Evolutionary conservation across 2,888 invertebrate species (phyloP).

Genomic region (Eupithecia tripunctaria): DNA sequence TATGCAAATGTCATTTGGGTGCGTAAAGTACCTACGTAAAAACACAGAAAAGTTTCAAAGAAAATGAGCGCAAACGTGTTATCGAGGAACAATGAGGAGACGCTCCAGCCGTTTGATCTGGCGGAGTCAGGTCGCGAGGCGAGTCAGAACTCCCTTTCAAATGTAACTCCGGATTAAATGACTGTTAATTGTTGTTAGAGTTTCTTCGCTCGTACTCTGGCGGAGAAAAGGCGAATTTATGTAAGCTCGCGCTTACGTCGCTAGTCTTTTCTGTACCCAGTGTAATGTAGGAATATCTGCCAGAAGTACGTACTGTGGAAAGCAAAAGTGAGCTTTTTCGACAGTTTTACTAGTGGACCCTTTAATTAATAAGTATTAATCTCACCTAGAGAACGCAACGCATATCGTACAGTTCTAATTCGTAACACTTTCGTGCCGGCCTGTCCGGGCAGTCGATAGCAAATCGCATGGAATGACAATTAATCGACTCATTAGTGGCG

Average conservation of each 20-base stretch:
- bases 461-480: conserved; percentile 52
- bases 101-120: conserved; percentile 5
- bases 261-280: neutral
- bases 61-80: conserved; percentile 10
- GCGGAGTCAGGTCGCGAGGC: conserved; percentile 7
- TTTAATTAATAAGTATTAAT: neutral
- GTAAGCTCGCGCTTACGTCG: neutral
- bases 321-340: neutral
- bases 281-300: too few relatives aligned
- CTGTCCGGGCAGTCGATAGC: conserved; percentile 32
- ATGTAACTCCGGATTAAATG: conserved; percentile 40
- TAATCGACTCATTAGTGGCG: conserved; percentile 51
- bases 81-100: neutral
- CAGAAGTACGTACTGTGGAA: neutral
- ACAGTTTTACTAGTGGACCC: neutral
- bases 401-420: neutral
- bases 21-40: neutral
- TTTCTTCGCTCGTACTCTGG: conserved; percentile 32
- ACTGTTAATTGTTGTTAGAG: conserved; percentile 44
- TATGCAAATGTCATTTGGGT: neutral
- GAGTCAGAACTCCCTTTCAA: conserved; percentile 39
- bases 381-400: neutral
- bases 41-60: conserved; percentile 2
- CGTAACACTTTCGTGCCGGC: neutral
- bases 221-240: conserved; percentile 4